Percentiles rank a stretch among this genome's conserved stretches.
Conservation (phyloP, 2,113 vertebrate species). For the Phalacrocorax pelagicus region DNA sequence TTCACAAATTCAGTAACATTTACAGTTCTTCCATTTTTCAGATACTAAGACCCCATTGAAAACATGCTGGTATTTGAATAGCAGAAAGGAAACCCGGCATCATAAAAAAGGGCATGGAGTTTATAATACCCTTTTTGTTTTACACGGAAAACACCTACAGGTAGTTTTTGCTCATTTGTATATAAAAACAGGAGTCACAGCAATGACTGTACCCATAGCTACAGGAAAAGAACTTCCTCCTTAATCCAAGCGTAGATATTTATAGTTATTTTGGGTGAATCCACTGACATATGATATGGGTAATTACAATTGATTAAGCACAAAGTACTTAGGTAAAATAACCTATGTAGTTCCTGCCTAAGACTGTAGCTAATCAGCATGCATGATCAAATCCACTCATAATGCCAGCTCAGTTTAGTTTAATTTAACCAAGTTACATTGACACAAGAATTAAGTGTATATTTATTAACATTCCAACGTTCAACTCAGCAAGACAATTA, state of each 20-base stretch:
- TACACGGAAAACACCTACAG: slow-evolving; percentile 5
- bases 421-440: slow-evolving; percentile 43
- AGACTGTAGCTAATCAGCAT: slow-evolving; percentile 3
- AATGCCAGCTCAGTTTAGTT: slow-evolving; percentile 30
- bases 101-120: not conserved
- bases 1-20: not conserved
- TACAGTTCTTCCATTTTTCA: not conserved
- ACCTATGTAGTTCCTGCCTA: not conserved
- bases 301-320: slow-evolving; percentile 5
- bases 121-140: slow-evolving; percentile 29
- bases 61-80: not conserved
- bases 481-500: slow-evolving; percentile 4
- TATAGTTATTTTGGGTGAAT: slow-evolving; percentile 18
- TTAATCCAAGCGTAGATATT: not conserved
- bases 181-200: slow-evolving; percentile 41
- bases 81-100: slow-evolving; percentile 1
- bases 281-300: not conserved
- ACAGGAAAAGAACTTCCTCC: slow-evolving; percentile 36
- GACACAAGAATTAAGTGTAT: not conserved
- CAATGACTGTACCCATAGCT: slow-evolving; percentile 32
- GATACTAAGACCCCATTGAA: not conserved
- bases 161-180: slow-evolving; percentile 25
- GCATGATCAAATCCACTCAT: not conserved
- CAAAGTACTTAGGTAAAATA: not conserved
- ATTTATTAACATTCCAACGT: slow-evolving; percentile 54